phyloP scores from a whole-genome alignment of 2,888 invertebrate genomes.

The Apodemia hepburni region DNA sequence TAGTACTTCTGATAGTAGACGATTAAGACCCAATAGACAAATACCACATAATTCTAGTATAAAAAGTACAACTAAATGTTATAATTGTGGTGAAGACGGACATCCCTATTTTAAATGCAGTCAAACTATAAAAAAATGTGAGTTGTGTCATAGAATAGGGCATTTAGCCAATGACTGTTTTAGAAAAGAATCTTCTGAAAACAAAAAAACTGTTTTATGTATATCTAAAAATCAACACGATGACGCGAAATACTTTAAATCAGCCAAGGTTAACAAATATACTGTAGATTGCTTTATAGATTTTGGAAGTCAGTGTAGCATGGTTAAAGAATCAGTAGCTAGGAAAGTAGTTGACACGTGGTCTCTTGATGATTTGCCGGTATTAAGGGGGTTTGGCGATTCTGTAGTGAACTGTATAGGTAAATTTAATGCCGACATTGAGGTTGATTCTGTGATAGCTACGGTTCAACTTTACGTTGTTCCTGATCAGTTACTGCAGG shows the following conservation, averaged over 20 bases:
- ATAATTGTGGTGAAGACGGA: conserved; percentile 29
- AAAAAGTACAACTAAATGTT: conserved; percentile 24
- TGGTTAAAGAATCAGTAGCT: too few relatives aligned
- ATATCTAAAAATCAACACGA: background rate
- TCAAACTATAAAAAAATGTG: conserved; percentile 28
- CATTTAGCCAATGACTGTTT: background rate
- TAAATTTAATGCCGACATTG: background rate
- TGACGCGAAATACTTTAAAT: background rate
- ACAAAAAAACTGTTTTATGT: background rate
- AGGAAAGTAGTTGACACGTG: background rate
- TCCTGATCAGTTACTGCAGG: background rate
- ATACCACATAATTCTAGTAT: background rate
- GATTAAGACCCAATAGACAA: background rate
- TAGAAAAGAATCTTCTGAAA: background rate
- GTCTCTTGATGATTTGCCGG: background rate
- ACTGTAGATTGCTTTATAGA: background rate
- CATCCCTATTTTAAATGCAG: conserved; percentile 29
- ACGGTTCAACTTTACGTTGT: background rate
- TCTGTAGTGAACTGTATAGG: background rate
- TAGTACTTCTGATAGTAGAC: background rate
- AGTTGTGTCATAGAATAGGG: conserved; percentile 22
- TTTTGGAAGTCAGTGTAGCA: background rate
- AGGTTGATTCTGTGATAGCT: background rate
- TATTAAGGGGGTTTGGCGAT: conserved; percentile 10
- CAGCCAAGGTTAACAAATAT: background rate